A percentile compares a stretch with the other conserved stretches of the same genome.
These are phyloP conservation scores for Copidosoma floridanum DNA, from an alignment of 1,140 invertebrate genomes.

Conservation along the genomic window DNA sequence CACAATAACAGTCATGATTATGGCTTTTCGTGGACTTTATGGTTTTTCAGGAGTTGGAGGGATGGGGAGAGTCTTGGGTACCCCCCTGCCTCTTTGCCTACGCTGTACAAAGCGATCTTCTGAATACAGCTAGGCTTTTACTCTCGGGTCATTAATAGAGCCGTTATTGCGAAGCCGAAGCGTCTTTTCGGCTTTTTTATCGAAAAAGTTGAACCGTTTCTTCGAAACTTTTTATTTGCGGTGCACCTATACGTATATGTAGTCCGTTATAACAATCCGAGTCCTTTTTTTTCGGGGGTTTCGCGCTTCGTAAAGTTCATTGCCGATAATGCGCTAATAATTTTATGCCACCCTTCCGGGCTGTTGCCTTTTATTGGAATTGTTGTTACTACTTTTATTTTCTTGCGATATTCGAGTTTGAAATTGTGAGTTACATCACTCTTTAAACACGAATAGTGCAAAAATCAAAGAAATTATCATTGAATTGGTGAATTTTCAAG, in stretches of 20 bases:
- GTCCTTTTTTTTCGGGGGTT: too few relatives aligned
- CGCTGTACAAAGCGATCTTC: slow-evolving; percentile 6
- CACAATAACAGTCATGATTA: slow-evolving; percentile 32
- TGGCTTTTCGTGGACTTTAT: slow-evolving; percentile 35
- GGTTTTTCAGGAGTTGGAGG: slow-evolving; percentile 42
- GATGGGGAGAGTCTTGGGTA: too few relatives aligned
- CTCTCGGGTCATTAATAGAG: slow-evolving; percentile 19
- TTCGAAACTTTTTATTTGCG: slow-evolving; percentile 1
- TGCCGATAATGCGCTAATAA: slow-evolving; percentile 22
- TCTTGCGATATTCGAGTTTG: neutral
- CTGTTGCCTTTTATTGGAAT: neutral
- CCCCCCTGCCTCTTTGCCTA: slow-evolving; percentile 12
- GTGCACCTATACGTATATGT: too few relatives aligned
- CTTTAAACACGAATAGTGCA: too few relatives aligned
- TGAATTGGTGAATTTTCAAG: too few relatives aligned
- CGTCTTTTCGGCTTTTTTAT: slow-evolving; percentile 24
- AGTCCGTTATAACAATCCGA: too few relatives aligned
- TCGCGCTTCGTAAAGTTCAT: slow-evolving; percentile 16
- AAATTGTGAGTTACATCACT: too few relatives aligned
- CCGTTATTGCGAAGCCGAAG: neutral
- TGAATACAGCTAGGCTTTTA: slow-evolving; percentile 5
- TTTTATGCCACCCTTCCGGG: neutral
- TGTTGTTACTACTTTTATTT: neutral
- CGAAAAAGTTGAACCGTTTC: slow-evolving; percentile 15
- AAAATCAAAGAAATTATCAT: too few relatives aligned